Evolutionary conservation across 2,888 invertebrate species (phyloP).

Genomic region (Lithophane semibrunnea): DNA sequence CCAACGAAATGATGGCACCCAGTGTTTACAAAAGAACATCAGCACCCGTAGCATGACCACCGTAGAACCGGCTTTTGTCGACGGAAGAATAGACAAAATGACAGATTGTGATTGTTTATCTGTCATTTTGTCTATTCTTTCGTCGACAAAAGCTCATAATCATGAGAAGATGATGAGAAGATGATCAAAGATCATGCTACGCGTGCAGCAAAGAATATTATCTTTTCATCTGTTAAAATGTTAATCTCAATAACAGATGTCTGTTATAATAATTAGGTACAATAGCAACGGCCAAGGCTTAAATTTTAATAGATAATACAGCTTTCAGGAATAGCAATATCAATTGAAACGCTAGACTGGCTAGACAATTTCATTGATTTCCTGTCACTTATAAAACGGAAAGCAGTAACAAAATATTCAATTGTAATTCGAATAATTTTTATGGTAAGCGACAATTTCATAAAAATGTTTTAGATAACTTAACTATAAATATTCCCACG

Average conservation of each 20-base stretch:
- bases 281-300: background rate
- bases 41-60: too few species aligned
- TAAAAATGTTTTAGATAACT: background rate
- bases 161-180: too few species aligned
- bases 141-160: too few species aligned
- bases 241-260: background rate
- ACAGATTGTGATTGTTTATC: too few species aligned
- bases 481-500: background rate
- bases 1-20: background rate
- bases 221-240: background rate
- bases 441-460: background rate
- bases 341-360: background rate
- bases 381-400: slow-evolving; percentile 14
- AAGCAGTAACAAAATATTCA: background rate
- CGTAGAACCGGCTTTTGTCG: too few species aligned
- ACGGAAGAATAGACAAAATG: too few species aligned
- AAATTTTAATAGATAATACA: background rate
- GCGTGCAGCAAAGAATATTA: too few species aligned
- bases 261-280: background rate
- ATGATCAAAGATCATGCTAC: too few species aligned
- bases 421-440: background rate
- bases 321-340: background rate
- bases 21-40: background rate
- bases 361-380: slow-evolving; percentile 8
- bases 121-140: too few species aligned